Base-by-base conservation (phyloP, 2,113 vertebrate species). In the Perca flavescens region DNA sequence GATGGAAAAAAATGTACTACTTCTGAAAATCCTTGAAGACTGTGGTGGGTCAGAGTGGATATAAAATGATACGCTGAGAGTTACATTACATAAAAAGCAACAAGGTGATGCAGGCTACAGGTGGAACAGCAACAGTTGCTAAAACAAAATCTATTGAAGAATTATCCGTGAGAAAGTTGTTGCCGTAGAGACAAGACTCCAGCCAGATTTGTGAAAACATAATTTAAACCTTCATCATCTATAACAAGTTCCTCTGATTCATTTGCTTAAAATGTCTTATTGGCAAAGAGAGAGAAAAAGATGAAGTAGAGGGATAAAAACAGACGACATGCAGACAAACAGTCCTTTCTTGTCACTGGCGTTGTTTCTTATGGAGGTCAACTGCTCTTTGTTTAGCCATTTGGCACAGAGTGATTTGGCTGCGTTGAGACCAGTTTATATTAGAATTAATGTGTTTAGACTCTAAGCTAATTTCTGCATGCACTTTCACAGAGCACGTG, bases 361-460 rank as follows among this genome's bases (percentile, higher is more conserved):
- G 78, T 77, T 74, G 71, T 76, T 83, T 86, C 79, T 81, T 84
- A 70, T 80, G 68, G 56, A 79, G 13, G 25, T 31, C 77, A 69
- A 74, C 57, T 83, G 74, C 54, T 80, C 66, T 85, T 75, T 73
- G 57, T 84, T 84, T 57, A 54, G 52, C 47, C 46, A 8, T 31
- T 43, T 16, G 28, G 53, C 22, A 13, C 58, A 57, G 63, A 83
- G 72, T 36, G 25, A 3, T 68, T 61, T 19, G 15, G 54, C 56
- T 36, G 62, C 69, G 49, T 34, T n/a, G 28, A 60, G 77, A 52
- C 46, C 19, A 52, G 91, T 91, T 93, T 90, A 90, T 65, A 83
- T 84, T 90, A 60, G 69, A 85, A 86, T 85, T 54, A 84, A 89
- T 81, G 67, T 91, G 92, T 92, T 93, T 91, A 88, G 78, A 74